Evolutionary conservation across 2,888 invertebrate genomes (phyloP).

Genomic region (Tolmerus cingulatus): DNA sequence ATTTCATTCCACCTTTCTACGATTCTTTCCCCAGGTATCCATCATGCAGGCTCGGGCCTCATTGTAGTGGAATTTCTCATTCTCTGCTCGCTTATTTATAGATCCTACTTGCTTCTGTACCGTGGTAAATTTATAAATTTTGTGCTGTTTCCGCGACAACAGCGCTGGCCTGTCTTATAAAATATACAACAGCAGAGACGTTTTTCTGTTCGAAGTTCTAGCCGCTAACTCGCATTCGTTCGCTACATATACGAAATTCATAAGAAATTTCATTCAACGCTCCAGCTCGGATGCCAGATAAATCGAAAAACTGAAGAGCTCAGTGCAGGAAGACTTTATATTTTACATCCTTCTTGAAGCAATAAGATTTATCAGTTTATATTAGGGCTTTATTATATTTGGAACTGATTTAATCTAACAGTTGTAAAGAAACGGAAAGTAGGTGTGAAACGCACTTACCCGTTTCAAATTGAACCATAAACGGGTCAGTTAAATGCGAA

Average conservation of each 20-base stretch:
- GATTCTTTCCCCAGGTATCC: slow-evolving; percentile 32
- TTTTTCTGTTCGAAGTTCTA: neutral
- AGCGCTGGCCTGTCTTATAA: neutral
- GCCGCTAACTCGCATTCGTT: neutral
- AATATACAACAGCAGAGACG: neutral
- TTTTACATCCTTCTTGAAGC: no score
- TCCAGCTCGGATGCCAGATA: neutral
- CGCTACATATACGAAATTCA: neutral
- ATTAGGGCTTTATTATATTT: neutral
- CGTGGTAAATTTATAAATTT: slow-evolving; percentile 3
- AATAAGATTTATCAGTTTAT: neutral
- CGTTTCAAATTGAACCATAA: neutral
- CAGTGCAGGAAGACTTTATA: neutral
- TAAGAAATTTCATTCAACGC: neutral
- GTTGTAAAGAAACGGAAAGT: neutral
- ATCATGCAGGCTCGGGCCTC: slow-evolving; percentile 24
- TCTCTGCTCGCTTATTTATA: slow-evolving; percentile 35
- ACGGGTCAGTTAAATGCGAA: neutral
- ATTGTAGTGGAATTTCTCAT: slow-evolving; percentile 34
- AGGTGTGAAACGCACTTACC: neutral
- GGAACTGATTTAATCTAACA: neutral
- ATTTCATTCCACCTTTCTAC: slow-evolving; percentile 37
- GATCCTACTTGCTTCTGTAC: neutral
- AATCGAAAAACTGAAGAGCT: neutral
- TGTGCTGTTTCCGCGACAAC: neutral